Conservation (phyloP, 2,888 invertebrate species). For the Nasonia oneida region DNA sequence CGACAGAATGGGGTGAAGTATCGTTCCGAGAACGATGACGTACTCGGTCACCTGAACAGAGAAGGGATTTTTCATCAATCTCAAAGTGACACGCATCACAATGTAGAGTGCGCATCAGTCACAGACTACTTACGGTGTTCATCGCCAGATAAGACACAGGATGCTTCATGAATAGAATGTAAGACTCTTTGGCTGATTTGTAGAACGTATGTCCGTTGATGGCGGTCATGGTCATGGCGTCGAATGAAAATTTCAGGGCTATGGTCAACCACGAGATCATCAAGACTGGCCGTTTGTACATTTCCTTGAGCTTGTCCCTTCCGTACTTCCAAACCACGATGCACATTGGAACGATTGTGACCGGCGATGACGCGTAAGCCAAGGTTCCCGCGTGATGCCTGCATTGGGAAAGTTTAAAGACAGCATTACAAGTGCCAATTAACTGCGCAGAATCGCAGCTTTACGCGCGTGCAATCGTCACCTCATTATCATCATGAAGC, state of each 20-base stretch:
- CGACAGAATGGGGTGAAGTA: neutral
- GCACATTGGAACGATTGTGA: constrained; percentile 10
- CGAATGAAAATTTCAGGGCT: constrained; percentile 40
- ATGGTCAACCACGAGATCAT: constrained; percentile 41
- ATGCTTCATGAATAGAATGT: constrained; percentile 39
- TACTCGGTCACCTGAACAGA: constrained; percentile 36
- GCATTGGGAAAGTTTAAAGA: neutral
- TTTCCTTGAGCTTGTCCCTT: constrained; percentile 16
- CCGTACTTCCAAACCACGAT: constrained; percentile 17
- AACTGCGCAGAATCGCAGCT: neutral
- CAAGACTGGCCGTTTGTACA: constrained; percentile 26
- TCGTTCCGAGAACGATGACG: constrained; percentile 32
- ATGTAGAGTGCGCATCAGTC: neutral
- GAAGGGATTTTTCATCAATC: neutral
- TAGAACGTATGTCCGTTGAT: constrained; percentile 40
- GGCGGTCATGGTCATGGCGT: constrained; percentile 40
- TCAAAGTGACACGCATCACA: too few species aligned
- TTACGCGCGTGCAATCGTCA: neutral
- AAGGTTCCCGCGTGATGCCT: constrained; percentile 45
- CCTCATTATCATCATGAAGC: constrained; percentile 11
- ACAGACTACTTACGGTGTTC: constrained; percentile 38
- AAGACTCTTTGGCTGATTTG: constrained; percentile 42
- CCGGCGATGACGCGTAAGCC: constrained; percentile 39
- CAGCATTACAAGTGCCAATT: too few species aligned
- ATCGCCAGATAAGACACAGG: constrained; percentile 29